Conservation (phyloP, 2,797 vertebrate species). For the Microhierax caerulescens region DNA sequence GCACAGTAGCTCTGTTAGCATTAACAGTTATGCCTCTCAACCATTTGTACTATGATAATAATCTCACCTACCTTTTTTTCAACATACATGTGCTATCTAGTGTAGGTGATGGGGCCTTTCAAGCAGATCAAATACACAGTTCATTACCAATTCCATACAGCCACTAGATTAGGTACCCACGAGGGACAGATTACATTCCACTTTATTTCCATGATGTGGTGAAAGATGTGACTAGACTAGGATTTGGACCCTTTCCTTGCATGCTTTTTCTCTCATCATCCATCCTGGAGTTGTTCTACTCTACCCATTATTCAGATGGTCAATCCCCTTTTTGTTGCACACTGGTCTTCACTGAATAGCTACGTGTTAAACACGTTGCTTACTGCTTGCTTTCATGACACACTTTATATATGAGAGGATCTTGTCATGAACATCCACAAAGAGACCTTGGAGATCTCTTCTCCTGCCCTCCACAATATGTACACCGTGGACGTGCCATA, state of each 20-base stretch:
- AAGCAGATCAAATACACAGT: not conserved
- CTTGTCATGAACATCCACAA: not conserved
- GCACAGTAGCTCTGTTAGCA: not conserved
- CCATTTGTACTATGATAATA: not conserved
- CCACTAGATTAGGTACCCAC: not conserved
- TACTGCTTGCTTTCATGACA: not conserved
- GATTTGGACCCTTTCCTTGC: not conserved
- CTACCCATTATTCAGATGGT: not conserved
- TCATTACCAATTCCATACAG: not conserved
- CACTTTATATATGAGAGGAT: not conserved
- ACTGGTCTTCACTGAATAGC: not conserved
- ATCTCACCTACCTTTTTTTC: not conserved
- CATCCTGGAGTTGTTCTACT: not conserved
- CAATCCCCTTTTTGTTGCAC: not conserved
- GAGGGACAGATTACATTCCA: not conserved
- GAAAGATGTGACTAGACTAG: not conserved
- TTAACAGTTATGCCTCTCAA: not conserved
- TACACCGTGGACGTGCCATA: fast-evolving
- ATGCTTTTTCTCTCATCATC: not conserved
- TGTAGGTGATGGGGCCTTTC: not conserved
- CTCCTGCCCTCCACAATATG: fast-evolving
- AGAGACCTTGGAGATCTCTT: not conserved
- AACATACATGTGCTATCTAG: not conserved
- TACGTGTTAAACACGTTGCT: not conserved
- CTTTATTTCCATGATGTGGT: not conserved